Evolutionary conservation across 2,113 vertebrate genomes (phyloP).

Genomic region (Seriola aureovittata): DNA sequence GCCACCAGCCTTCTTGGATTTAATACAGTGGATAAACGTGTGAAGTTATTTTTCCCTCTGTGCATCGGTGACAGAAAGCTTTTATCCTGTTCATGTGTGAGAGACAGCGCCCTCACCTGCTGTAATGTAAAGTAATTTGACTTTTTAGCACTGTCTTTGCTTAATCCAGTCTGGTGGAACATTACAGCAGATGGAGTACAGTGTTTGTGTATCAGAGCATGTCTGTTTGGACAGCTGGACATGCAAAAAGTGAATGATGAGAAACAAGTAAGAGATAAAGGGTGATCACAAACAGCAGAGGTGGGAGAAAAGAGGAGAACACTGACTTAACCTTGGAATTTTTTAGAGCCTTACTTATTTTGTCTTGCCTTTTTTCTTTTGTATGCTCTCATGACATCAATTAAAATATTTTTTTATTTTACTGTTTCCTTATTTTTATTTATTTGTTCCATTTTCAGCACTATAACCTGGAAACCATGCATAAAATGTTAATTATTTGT

Average conservation of each 20-base stretch:
- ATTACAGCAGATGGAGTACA: too few species aligned
- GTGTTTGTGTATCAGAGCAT: too few species aligned
- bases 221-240: too few species aligned
- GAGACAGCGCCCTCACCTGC: too few species aligned
- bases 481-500: conserved; percentile 33
- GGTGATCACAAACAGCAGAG: not conserved
- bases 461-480: conserved; percentile 6
- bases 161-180: too few species aligned
- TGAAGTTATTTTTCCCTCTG: not conserved
- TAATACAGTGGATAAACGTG: not conserved
- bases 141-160: too few species aligned
- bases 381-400: conserved; percentile 17
- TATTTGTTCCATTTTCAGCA: conserved; percentile 3
- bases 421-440: not conserved
- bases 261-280: not conserved
- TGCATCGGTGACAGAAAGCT: too few species aligned
- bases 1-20: not conserved
- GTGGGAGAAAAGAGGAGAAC: not conserved
- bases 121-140: too few species aligned
- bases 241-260: not conserved
- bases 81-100: too few species aligned
- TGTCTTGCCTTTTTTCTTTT: not conserved
- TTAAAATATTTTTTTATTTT: conserved; percentile 23
- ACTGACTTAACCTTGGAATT: conserved; percentile 29
- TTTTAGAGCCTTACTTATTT: not conserved